Percentiles rank a stretch among this genome's conserved stretches.
These are phyloP conservation scores for Dione vanillae DNA, from an alignment of 2,888 invertebrate genomes.

Conservation along the genomic window DNA sequence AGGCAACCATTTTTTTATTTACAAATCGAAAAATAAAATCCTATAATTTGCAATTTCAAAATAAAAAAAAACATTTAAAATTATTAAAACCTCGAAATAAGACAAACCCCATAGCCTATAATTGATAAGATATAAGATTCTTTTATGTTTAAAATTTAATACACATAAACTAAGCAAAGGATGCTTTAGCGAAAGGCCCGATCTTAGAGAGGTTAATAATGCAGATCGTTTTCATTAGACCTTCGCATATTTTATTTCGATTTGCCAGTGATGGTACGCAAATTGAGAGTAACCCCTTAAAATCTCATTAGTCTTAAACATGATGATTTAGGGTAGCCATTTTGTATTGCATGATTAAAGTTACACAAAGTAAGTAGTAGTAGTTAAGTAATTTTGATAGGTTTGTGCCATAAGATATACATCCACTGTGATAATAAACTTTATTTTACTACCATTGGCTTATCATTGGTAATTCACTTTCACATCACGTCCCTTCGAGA, in stretches of 20 bases:
- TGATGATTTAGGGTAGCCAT: constrained; percentile 23
- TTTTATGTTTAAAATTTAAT: constrained; percentile 30
- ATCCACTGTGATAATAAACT: background rate
- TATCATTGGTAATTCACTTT: constrained; percentile 15
- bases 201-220: constrained; percentile 32
- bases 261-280: constrained; percentile 24
- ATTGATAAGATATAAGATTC: constrained; percentile 27
- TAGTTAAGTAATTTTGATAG: no score
- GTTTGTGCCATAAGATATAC: background rate
- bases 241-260: constrained; percentile 37
- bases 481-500: constrained; percentile 43
- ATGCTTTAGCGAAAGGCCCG: constrained; percentile 20
- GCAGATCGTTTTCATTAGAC: constrained; percentile 35
- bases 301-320: constrained; percentile 30
- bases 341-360: constrained; percentile 9
- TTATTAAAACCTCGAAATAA: background rate
- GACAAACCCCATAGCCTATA: constrained; percentile 5
- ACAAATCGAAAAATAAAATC: no score
- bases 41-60: no score
- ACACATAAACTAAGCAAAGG: constrained; percentile 27
- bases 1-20: no score
- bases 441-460: constrained; percentile 1
- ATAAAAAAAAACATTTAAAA: background rate
- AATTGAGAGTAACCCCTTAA: constrained; percentile 30
- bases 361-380: no score